Conservation (phyloP, 2,113 vertebrate genomes). For the Solenodon paradoxus region DNA sequence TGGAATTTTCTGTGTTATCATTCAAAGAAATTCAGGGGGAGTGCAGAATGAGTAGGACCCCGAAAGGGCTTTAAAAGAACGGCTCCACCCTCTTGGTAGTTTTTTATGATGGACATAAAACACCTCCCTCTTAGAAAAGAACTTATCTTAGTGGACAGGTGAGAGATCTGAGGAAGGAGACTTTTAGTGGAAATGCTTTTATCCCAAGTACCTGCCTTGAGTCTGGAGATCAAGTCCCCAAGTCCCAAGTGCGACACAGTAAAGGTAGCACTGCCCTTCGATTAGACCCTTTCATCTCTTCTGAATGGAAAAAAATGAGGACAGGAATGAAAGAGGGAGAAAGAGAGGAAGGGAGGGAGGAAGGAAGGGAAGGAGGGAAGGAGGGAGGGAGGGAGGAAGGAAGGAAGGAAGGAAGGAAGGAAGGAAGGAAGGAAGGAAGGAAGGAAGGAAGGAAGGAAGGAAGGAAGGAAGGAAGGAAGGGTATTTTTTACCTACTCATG, state of each 20-base stretch:
- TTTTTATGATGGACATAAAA: not conserved
- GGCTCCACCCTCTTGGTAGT: not conserved
- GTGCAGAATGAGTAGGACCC: not conserved
- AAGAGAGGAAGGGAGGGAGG: too few species aligned
- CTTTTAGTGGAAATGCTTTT: not conserved
- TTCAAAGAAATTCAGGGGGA: not conserved
- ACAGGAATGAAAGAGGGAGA: accelerated
- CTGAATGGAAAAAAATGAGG: not conserved
- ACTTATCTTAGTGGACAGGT: not conserved
- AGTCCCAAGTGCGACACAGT: not conserved
- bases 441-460: too few species aligned
- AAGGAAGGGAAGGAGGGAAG: not conserved
- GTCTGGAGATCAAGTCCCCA: not conserved
- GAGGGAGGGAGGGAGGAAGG: not conserved
- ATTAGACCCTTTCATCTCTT: not conserved
- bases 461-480: not conserved
- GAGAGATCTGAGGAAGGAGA: not conserved
- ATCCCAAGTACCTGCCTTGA: not conserved
- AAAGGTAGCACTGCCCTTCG: not conserved
- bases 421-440: too few species aligned
- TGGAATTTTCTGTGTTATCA: not conserved
- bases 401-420: too few species aligned
- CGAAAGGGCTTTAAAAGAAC: not conserved
- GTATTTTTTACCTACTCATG: not conserved
- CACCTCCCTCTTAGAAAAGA: not conserved